Percentiles rank a stretch among this genome's conserved stretches.
These are phyloP conservation scores for Catocala fraxini DNA, from an alignment of 2,888 invertebrate genomes.

Conservation along the genomic window DNA sequence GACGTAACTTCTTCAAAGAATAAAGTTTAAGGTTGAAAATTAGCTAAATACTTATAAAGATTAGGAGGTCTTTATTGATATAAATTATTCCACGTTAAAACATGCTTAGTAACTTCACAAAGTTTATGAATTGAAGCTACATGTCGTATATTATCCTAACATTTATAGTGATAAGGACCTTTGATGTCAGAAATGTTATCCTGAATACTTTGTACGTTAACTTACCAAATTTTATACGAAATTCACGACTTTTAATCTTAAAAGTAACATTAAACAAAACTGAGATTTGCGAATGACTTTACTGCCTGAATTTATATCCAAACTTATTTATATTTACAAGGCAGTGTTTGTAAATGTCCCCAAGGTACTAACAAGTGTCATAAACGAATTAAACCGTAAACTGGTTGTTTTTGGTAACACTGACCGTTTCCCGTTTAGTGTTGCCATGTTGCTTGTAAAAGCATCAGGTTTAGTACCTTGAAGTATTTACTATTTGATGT, in stretches of 20 bases:
- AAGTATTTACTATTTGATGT: constrained; percentile 2
- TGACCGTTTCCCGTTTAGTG: constrained; percentile 32
- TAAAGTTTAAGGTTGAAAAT: too few relatives aligned
- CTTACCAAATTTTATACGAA: neutral
- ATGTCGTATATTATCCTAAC: neutral
- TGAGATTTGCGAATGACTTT: constrained; percentile 14
- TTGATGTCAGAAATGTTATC: neutral
- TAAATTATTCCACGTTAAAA: neutral
- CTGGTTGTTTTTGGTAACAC: constrained; percentile 37
- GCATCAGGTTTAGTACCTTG: constrained; percentile 21
- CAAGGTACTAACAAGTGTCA: constrained; percentile 22
- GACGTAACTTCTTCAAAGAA: too few relatives aligned
- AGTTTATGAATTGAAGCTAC: neutral
- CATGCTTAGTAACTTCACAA: neutral
- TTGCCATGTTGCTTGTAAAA: constrained; percentile 33
- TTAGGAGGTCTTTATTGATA: too few relatives aligned
- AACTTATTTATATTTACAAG: constrained; percentile 33
- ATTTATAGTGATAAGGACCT: neutral
- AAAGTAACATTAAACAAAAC: neutral
- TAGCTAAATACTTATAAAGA: too few relatives aligned
- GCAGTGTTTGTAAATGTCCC: constrained; percentile 41
- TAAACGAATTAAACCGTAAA: constrained; percentile 46
- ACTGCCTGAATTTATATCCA: constrained; percentile 11
- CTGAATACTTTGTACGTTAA: neutral
- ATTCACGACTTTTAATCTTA: neutral